Evolutionary conservation across 2,888 invertebrate species (phyloP), one percentile per base, ranked within the genome.

Genomic region (Pyralis farinalis): DNA sequence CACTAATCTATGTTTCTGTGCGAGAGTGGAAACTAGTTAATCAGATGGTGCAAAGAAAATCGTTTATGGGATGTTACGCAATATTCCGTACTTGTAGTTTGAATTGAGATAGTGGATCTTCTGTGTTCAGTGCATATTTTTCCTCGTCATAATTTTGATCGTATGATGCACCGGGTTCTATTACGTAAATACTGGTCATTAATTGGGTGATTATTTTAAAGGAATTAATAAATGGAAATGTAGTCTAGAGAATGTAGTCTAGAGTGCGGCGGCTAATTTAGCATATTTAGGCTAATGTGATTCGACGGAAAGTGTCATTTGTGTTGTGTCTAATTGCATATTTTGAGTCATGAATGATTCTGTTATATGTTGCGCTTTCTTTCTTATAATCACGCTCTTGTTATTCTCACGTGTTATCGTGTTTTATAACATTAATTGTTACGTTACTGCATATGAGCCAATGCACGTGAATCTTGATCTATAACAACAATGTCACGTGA

Each of bases 11-110:
- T 45, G 9, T 11, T 10, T 11, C 39, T 39, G 46, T 47, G 50
- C 53, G 56, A 47, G 57, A 53, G 56, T 63, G 59, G 58, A 58
- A 62, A 71, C 64, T 69, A 67, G 60, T 78, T 76, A 76, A 77
- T 65, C 47, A 48, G 2, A 16, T 16, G 16, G 46, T 62, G 59
- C 51, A 46, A 59, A 63, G 56, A 5, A 37, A 30, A 37, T 37
- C 21, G 22, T 37, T 37, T 30, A 21, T 37, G 37, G 22, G 30
- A 30, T 30, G 21, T 37, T 29, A 37, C 29, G 36, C 29, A 29
- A 29, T 29, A 29, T 12, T 16, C 10, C 20, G 28, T 9, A 36
- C 36, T 29, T 36, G 16, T 3, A 16, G 16, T 16, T n/a, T n/a
- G n/a, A n/a, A n/a, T n/a, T 4, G 16, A 16, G 16, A 2, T 3